These are phyloP conservation scores for Drosophila bocki DNA, from an alignment of 1,140 invertebrate genomes.

Conservation along the genomic window DNA sequence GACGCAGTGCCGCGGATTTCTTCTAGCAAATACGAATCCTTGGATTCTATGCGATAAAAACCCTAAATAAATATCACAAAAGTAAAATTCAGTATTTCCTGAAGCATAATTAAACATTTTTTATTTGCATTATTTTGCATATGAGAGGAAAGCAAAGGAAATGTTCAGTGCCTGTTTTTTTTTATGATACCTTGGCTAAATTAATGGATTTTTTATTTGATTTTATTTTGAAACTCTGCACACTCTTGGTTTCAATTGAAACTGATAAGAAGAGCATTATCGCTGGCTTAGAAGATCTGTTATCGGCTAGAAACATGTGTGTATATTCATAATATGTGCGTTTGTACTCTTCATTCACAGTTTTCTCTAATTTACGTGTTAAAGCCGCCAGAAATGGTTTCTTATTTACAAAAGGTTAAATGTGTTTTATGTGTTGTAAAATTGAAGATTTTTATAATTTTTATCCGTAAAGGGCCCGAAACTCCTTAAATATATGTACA, in stretches of 20 bases:
- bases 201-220: neutral
- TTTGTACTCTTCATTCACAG: neutral
- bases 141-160: neutral
- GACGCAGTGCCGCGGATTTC: conserved; percentile 88
- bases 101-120: neutral
- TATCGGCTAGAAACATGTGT: neutral
- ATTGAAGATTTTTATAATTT: neutral
- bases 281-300: neutral
- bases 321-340: neutral
- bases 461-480: too few species aligned
- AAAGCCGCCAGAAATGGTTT: neutral
- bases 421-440: neutral
- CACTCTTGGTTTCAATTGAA: neutral
- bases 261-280: conserved; percentile 6
- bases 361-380: neutral
- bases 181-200: neutral
- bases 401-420: neutral
- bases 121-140: too few species aligned
- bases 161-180: neutral
- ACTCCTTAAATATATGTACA: neutral
- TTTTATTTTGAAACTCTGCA: neutral
- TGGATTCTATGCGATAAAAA: conserved; percentile 2
- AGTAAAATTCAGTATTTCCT: neutral
- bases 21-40: conserved; percentile 50
- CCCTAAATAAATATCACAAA: neutral